Base-by-base conservation (phyloP, 2,113 vertebrate genomes). In the Gnathonemus echidnorhynchus region DNA sequence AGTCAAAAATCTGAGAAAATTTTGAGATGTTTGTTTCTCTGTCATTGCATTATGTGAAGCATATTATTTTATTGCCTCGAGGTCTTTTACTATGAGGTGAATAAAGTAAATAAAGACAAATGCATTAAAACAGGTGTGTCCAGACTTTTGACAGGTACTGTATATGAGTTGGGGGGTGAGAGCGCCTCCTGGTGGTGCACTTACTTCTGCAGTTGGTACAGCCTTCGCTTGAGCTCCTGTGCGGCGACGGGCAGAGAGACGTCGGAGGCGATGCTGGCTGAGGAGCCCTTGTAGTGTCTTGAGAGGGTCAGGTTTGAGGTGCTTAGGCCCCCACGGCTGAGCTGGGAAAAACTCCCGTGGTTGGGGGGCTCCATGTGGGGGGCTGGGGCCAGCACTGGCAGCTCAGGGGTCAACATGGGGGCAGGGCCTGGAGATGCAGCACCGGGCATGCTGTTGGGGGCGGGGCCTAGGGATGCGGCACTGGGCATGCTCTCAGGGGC, bases 151-250 rank as follows among this genome's bases (percentile, higher is more conserved):
- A 70, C 62, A 13, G 62, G 1, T 31, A 11, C 62, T 66, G n/a
- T 11, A 27, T 66, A 66, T 15, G 86, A 35, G 48, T 49, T 50
- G 21, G 21, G 83, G 24, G 84, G 17, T 27, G 1, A 31, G 8
- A 45, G 19, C 5, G 42, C 56, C 42, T 1, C 86, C 27, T 39
- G 7, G 19, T 39, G 49, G 70, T 19, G 35, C 3, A 42, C 93
- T 50, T 96, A 99, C 98, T 99, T 99, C 92, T 98, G 97, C 17
- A 99, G 97, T 92, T 98, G 97, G 0, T 96, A 95, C 0, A 99
- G 96, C 53, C 97, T 93, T 48, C 98, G 97, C 89, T 97, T 97
- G 1, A 99, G 96, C 93, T 99, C 98, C 95, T 97, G 93, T 0
- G 97, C 96, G 93, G 98, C 97, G 0, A 97, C 97, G 27, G 98